These are phyloP conservation scores for Clavelina lepadiformis DNA, from an alignment of 23 tunicate species.

Conservation along the genomic window DNA sequence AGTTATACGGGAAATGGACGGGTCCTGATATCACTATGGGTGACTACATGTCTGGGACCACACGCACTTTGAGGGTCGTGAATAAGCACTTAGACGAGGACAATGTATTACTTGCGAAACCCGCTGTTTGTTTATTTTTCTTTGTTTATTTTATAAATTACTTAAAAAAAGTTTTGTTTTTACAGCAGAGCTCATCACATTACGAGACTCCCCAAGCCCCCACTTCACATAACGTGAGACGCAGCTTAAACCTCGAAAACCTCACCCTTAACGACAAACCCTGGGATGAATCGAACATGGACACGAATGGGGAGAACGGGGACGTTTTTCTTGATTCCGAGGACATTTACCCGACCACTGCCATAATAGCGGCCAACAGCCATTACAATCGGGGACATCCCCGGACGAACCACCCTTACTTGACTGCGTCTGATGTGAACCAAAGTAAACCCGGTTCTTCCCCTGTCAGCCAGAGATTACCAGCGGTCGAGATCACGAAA, in stretches of 20 bases:
- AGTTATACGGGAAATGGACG: no score
- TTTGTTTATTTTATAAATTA: neutral
- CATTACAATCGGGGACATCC: slow-evolving; percentile 4
- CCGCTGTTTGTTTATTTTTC: no score
- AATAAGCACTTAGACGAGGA: no score
- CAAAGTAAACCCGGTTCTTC: neutral
- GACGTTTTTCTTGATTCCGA: slow-evolving; percentile 17
- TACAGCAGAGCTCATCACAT: slow-evolving; percentile 51
- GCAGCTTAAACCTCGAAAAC: slow-evolving; percentile 80
- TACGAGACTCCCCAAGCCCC: slow-evolving; percentile 77
- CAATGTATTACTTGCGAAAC: no score
- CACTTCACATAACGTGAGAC: slow-evolving; percentile 76
- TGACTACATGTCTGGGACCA: no score
- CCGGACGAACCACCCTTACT: slow-evolving; percentile 11
- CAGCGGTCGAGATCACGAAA: neutral
- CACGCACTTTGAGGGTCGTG: no score
- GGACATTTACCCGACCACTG: slow-evolving; percentile 5
- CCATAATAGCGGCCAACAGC: neutral
- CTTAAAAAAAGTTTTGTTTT: neutral
- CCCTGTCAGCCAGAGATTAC: neutral
- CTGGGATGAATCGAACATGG: slow-evolving; percentile 9
- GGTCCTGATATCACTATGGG: no score
- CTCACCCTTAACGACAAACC: slow-evolving; percentile 45
- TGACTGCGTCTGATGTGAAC: slow-evolving; percentile 3
- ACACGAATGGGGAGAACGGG: slow-evolving; percentile 2